Base-by-base conservation (phyloP, 2,888 invertebrate species). In the Melinaea marsaeus region DNA sequence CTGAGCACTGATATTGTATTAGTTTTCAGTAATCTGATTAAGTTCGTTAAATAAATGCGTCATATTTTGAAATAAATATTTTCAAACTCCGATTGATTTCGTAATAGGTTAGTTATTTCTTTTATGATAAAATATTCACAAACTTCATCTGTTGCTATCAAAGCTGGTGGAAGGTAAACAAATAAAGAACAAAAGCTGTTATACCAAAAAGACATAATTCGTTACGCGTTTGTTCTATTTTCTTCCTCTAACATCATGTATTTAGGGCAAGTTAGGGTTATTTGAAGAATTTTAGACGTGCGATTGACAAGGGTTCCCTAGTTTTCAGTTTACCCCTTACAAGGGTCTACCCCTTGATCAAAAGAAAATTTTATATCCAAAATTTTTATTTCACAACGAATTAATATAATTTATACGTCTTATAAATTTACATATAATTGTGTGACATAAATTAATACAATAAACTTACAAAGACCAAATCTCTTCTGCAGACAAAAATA, bases 361-460 rank as follows among this genome's bases (percentile, higher is more conserved):
- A 32, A 51, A 56, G 71, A 76, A 71, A 58, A 59, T 11, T 65
- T 57, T 72, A 70, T 78, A 78, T 77, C 73, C 71, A 75, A 79
- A 66, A 76, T 83, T 81, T 79, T 79, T 81, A 83, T 76, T 78
- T 75, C 79, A 84, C 83, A 86, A 85, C 81, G 74, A 73, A 77
- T 78, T 66, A 74, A 75, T 80, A 81, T 77, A 80, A 68, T 76
- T 70, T 74, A 74, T 77, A 76, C 74, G 74, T 69, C 63, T 71
- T 73, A 74, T 58, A 66, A n/a, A n/a, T n/a, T n/a, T n/a, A n/a
- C 74, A 76, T 71, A 65, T 70, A 68, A 47, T 55, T 62, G 42
- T 34, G 61, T 59, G 47, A 51, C 60, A 59, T 58, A 62, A 62
- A 57, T 57, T 33, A 61, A 47, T 57, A 56, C 57, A n/a, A 64